Evolutionary conservation across 1,140 invertebrate genomes (phyloP).

Genomic region (Aphaenogaster ashmeadi): DNA sequence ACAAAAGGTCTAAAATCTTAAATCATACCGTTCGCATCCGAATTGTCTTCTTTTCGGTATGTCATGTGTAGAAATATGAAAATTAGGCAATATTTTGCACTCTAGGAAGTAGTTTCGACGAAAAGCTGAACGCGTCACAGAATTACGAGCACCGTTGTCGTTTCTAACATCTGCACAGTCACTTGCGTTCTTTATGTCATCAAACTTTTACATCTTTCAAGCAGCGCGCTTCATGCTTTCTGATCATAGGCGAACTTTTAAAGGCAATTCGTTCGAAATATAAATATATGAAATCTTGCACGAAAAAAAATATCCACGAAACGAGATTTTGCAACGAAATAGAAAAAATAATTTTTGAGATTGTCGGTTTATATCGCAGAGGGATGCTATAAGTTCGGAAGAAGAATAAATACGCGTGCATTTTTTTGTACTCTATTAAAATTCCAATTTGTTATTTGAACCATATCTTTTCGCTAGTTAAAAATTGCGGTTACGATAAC

Average conservation of each 20-base stretch:
- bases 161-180: not conserved
- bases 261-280: not conserved
- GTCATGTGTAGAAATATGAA: not conserved
- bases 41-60: not conserved
- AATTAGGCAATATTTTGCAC: not conserved
- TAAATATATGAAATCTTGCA: slow-evolving; percentile 1
- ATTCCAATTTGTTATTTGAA: not conserved
- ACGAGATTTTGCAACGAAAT: slow-evolving; percentile 9
- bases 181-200: not conserved
- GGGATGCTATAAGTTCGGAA: not conserved
- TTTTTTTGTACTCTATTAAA: not conserved
- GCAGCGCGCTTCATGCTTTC: not conserved
- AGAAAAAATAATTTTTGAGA: not conserved
- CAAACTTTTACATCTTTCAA: slow-evolving; percentile 31
- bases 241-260: not conserved
- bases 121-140: not conserved
- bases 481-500: not conserved
- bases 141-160: not conserved
- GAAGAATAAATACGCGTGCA: not conserved
- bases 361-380: not conserved
- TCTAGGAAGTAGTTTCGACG: not conserved
- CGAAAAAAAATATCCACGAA: not conserved
- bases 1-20: not conserved
- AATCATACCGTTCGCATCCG: not conserved
- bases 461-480: not conserved